Percentiles rank a stretch among this genome's conserved stretches.
Evolutionary conservation across 2,888 invertebrate genomes (phyloP).

Genomic region (Dicyrtomina minuta): DNA sequence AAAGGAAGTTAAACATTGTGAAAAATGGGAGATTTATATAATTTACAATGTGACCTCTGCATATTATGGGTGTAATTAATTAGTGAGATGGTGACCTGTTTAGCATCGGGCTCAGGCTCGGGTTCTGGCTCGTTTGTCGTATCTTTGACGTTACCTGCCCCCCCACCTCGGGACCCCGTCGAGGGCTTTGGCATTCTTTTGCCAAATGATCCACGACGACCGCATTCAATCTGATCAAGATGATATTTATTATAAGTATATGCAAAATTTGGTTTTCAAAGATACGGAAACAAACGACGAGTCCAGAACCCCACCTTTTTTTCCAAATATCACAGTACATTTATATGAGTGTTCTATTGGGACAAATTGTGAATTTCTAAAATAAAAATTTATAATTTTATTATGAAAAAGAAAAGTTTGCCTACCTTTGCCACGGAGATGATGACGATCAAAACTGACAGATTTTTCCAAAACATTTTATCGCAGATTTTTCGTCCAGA

Average conservation of each 20-base stretch:
- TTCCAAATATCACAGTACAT: not conserved
- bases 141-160: slow-evolving; percentile 16
- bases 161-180: not conserved
- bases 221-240: slow-evolving; percentile 23
- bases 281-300: slow-evolving; percentile 18
- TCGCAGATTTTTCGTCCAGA: too few species aligned
- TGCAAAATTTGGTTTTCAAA: slow-evolving; percentile 1
- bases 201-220: slow-evolving; percentile 24
- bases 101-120: not conserved
- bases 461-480: too few species aligned
- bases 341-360: too few species aligned
- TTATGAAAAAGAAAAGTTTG: too few species aligned
- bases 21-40: not conserved
- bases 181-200: slow-evolving; percentile 29
- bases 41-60: too few species aligned
- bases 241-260: slow-evolving; percentile 1
- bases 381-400: too few species aligned
- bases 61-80: too few species aligned
- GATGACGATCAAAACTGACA: too few species aligned
- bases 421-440: too few species aligned
- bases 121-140: slow-evolving; percentile 21
- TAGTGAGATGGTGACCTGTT: too few species aligned
- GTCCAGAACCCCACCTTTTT: not conserved
- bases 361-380: too few species aligned
- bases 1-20: not conserved